These are phyloP conservation scores for Teleiodes luculella DNA, from an alignment of 2,888 invertebrate genomes.

Conservation along the genomic window DNA sequence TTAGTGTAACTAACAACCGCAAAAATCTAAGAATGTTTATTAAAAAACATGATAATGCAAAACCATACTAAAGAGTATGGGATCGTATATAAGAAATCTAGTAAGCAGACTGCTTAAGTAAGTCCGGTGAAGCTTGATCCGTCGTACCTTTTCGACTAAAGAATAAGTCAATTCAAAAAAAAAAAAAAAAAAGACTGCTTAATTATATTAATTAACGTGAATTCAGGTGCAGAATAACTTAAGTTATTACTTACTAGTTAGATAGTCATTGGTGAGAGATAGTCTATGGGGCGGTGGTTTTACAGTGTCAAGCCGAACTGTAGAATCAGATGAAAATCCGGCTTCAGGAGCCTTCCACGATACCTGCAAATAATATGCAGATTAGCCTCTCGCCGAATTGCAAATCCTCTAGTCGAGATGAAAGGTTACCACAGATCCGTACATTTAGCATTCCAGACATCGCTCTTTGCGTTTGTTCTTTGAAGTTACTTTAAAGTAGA, in stretches of 20 bases:
- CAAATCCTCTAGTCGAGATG: conserved; percentile 4
- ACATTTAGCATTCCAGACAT: conserved; percentile 1
- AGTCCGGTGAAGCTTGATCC: too few relatives aligned
- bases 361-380: conserved; percentile 40
- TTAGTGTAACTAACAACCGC: too few relatives aligned
- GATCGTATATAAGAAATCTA: too few relatives aligned
- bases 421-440: conserved; percentile 2
- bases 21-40: too few relatives aligned
- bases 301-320: conserved; percentile 54
- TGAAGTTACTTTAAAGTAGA: neutral
- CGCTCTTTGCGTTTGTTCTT: neutral
- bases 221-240: neutral
- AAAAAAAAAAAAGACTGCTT: too few relatives aligned
- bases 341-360: conserved; percentile 73
- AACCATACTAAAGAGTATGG: too few relatives aligned
- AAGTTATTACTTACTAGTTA: conserved; percentile 55
- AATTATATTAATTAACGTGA: too few relatives aligned
- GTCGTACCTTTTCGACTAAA: too few relatives aligned
- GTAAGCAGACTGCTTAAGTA: too few relatives aligned
- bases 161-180: too few relatives aligned
- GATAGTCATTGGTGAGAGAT: conserved; percentile 74
- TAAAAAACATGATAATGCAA: too few relatives aligned
- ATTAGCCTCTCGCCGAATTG: conserved; percentile 1
- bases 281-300: conserved; percentile 65
- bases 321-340: conserved; percentile 63